Conservation (phyloP, 2,888 invertebrate species). For the Tenthredo distinguenda region DNA sequence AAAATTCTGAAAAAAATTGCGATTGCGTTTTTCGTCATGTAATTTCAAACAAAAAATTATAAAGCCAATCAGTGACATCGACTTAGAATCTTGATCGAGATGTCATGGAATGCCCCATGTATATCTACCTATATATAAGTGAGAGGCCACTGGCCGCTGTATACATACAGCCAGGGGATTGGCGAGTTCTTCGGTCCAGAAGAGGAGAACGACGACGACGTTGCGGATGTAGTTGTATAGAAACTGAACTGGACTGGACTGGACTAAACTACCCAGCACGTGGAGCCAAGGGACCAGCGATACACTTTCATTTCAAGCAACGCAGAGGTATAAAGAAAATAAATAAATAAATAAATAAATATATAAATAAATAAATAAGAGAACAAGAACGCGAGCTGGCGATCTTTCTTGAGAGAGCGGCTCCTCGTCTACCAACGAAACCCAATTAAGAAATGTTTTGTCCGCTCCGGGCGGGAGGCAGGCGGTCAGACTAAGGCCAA, state of each 20-base stretch:
- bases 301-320: conserved; percentile 27
- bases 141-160: conserved; percentile 26
- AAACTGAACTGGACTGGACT: not conserved
- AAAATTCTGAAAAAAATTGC: too few species aligned
- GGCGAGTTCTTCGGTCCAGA: not conserved
- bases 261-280: not conserved
- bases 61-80: too few species aligned
- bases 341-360: conserved; percentile 66
- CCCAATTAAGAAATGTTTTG: conserved; percentile 79
- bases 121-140: not conserved
- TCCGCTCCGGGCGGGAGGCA: conserved; percentile 67
- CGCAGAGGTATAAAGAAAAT: conserved; percentile 57
- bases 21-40: too few species aligned
- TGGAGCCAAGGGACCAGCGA: not conserved
- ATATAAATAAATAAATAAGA: conserved; percentile 68
- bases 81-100: too few species aligned
- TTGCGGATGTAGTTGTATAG: conserved; percentile 2
- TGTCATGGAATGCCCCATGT: too few species aligned
- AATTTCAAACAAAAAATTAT: too few species aligned
- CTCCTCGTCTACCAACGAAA: conserved; percentile 70
- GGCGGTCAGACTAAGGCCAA: not conserved
- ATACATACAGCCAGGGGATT: not conserved
- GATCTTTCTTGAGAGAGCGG: conserved; percentile 57
- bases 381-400: conserved; percentile 60
- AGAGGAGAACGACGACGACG: not conserved